Conservation (phyloP, 2,113 vertebrate species). For the Cygnus buccinator region DNA sequence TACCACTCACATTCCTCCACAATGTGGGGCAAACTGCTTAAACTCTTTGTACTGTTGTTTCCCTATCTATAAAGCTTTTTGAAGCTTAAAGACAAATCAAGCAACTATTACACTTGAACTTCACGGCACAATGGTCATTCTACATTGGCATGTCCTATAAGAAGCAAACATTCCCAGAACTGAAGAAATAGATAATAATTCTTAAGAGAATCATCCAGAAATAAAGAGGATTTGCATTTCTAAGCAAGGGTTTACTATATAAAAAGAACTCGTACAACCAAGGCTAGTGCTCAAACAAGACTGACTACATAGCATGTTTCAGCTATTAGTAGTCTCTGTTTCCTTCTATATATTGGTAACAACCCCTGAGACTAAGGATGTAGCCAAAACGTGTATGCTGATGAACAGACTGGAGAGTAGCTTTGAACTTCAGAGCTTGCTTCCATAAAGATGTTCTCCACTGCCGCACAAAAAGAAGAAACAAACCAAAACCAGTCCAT, state of each 20-base stretch:
- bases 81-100: neutral
- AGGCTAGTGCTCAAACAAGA: neutral
- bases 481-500: neutral
- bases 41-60: neutral
- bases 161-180: neutral
- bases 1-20: neutral
- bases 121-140: neutral
- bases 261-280: neutral
- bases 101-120: neutral
- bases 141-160: neutral
- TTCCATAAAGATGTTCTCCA: neutral
- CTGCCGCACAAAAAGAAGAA: neutral
- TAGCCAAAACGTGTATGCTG: neutral
- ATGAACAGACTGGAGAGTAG: neutral
- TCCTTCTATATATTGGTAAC: neutral
- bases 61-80: neutral
- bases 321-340: neutral
- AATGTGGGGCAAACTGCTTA: neutral
- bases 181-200: neutral
- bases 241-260: neutral
- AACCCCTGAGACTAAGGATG: neutral
- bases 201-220: neutral
- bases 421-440: neutral
- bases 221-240: neutral
- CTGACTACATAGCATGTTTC: neutral